phyloP scores from a whole-genome alignment of 2,797 vertebrate genomes.

The Podarcis siculus region DNA sequence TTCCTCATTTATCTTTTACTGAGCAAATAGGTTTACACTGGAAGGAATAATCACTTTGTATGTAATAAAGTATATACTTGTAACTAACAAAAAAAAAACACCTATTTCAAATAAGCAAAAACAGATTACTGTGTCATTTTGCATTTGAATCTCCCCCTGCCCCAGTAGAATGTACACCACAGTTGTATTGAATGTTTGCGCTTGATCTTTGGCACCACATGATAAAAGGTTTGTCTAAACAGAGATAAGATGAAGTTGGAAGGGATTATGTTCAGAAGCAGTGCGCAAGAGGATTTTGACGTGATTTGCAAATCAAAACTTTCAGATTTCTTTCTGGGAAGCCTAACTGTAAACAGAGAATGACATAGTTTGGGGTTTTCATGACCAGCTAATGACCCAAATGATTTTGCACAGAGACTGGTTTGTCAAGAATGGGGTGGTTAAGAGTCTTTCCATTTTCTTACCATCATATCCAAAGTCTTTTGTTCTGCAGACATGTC shows the following conservation, averaged over 20 bases:
- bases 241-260: rapidly evolving
- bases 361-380: neutral
- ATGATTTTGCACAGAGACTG: neutral
- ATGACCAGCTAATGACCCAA: neutral
- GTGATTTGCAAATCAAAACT: neutral
- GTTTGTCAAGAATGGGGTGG: neutral
- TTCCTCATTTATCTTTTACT: constrained; percentile 5
- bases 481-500: too few species aligned
- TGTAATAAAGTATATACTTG: neutral
- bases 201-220: neutral
- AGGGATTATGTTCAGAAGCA: neutral
- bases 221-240: neutral
- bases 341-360: neutral
- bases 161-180: neutral
- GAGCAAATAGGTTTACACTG: constrained; percentile 1
- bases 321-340: neutral
- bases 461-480: too few species aligned
- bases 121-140: neutral
- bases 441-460: too few species aligned
- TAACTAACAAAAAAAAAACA: neutral
- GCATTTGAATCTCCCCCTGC: neutral
- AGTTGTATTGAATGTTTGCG: neutral
- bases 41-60: constrained; percentile 1
- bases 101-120: constrained; percentile 7
- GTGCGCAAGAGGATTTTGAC: neutral